Evolutionary conservation across 2,888 invertebrate species (phyloP), one percentile per base, ranked within the genome.

Genomic region (Chymomyza procnemis): DNA sequence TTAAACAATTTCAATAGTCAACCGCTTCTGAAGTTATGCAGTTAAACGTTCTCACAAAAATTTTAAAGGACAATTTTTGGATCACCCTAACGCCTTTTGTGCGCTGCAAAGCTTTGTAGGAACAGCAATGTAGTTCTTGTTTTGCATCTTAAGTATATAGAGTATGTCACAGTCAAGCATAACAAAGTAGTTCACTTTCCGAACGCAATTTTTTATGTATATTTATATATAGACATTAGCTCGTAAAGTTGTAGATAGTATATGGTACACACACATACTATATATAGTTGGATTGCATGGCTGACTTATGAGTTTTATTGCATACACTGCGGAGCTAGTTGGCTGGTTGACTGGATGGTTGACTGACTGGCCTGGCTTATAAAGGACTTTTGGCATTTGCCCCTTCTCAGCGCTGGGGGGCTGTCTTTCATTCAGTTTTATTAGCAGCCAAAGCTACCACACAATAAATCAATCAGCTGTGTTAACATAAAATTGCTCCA

Each of bases 381-480:
- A 69, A 76, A 66, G 65, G 69, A 71, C 88, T 80, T 78, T 80
- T 88, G 84, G 79, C 76, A 26, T n/a, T 64, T 64, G 52, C 18
- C 22, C 19, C 9, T 58, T 63, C 46, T 58, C 54, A 4, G 64
- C 22, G 21, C n/a, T 26, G 41, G 60, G 60, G 65, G 71, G 55
- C 56, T 41, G 62, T 73, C 54, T 34, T 48, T 71, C 47, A 71
- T 63, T 71, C 66, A 57, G 62, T 34, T 46, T 59, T 59, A 46
- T 59, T 59, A 54, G 54, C 54, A 54, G 54, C 21, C 19, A 54
- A 54, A 54, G 54, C 54, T 54, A 21, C 54, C 54, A 54, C 19
- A 18, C 54, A 86, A 82, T 82, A 82, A 82, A 82, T 82, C 81
- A 82, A 82, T 82, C 81, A 82, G 86, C 88, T 87, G 86, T 73